phyloP scores from a whole-genome alignment of 2,797 vertebrate genomes.

The Trematomus bernacchii region DNA sequence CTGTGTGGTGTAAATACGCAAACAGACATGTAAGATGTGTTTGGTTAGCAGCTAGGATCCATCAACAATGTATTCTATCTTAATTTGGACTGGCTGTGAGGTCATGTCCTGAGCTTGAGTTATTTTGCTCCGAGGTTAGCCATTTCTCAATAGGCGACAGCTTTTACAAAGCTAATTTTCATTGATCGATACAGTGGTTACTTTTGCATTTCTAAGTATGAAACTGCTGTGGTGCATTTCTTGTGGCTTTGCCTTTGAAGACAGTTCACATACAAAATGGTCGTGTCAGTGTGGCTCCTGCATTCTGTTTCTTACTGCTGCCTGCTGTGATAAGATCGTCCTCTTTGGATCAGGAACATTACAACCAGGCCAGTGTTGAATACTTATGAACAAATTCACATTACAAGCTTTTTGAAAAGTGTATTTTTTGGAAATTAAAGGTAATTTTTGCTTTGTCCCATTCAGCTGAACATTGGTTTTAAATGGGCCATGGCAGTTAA shows the following conservation, averaged over 20 bases:
- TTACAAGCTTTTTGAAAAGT: conserved; percentile 1
- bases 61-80: conserved; percentile 1
- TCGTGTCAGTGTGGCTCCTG: conserved; percentile 36
- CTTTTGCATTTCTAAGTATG: conserved; percentile 33
- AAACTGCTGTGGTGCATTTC: conserved; percentile 39
- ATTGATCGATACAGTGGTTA: conserved; percentile 21
- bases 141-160: conserved; percentile 7
- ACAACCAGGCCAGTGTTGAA: conserved; percentile 47
- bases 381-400: conserved; percentile 24
- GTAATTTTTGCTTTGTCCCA: too few relatives aligned
- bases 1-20: conserved; percentile 26
- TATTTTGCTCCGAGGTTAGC: conserved; percentile 25
- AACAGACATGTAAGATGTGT: background rate
- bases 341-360: conserved; percentile 28
- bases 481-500: background rate
- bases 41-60: conserved; percentile 13
- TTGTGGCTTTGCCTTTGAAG: conserved; percentile 41
- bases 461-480: background rate
- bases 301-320: conserved; percentile 21
- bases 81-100: background rate
- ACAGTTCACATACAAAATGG: conserved; percentile 23
- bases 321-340: conserved; percentile 51
- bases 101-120: background rate
- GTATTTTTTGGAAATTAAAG: conserved; percentile 13
- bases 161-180: conserved; percentile 28